Base-by-base conservation (phyloP, 2,797 vertebrate genomes). In the Megaceryle alcyon region DNA sequence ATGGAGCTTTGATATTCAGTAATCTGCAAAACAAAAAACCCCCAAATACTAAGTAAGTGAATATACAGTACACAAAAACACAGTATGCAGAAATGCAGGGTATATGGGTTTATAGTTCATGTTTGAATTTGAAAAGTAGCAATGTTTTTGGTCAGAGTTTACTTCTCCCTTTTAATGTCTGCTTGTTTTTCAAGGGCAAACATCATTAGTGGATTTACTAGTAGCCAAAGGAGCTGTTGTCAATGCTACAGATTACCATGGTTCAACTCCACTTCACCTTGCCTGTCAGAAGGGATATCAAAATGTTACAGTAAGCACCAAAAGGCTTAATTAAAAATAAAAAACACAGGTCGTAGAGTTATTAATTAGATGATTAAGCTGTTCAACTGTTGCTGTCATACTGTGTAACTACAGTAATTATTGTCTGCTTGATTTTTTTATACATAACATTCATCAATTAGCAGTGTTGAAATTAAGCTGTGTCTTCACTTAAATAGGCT, bases 251-350 rank as follows among this genome's bases (percentile, higher is more conserved):
- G 99, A 99, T 97, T 99, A 99, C 95, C 99, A 99, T 0, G 98
- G 99, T 60, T 98, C 99, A 48, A 98, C 99, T 3, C 99, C 99
- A 0, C 99, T 99, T 46, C 99, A 99, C 95, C 98, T 99, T 15
- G 98, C 99, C 35, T 99, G 99, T 88, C 99, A 99, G 96, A 99
- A 99, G 41, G 99, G 99, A 83, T 99, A 98, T 96, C 99, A 99
- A 95, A 99, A 98, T 8, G 99, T 99, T 90, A 98, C 99, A 95
- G 99, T 99, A 95, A 99, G 98, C 65, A 44, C 33, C 28, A 51
- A 31, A 73, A 60, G 44, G 18, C 46, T 72, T 85, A 59, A 51
- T 61, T 73, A 46, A 61, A 82, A 88, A 78, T 59, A 71, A 78
- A 76, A 75, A 18, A 0, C 49, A 54, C 73, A 17, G 16, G 53